Evolutionary conservation across 2,888 invertebrate species (phyloP).

Genomic region (Ptychoptera contaminata): DNA sequence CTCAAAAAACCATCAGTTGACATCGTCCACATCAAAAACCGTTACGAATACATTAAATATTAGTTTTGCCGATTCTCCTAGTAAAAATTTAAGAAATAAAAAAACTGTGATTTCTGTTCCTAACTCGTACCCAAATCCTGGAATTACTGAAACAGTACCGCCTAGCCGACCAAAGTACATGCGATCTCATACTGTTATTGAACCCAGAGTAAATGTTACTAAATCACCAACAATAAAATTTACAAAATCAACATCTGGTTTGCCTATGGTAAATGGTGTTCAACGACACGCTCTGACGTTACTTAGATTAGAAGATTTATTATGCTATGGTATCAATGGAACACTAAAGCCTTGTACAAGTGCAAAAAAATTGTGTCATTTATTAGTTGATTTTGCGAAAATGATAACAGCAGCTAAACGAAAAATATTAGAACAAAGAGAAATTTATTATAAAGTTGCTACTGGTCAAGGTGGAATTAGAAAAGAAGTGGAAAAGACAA

Average conservation of each 20-base stretch:
- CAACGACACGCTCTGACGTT: conserved; percentile 61
- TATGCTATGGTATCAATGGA: conserved; percentile 49
- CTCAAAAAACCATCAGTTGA: too few relatives aligned
- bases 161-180: conserved; percentile 30
- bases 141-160: conserved; percentile 9
- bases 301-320: conserved; percentile 56
- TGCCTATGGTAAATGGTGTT: conserved; percentile 54
- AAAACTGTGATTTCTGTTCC: conserved; percentile 7
- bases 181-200: conserved; percentile 31
- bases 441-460: conserved; percentile 48
- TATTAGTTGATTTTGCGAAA: conserved; percentile 61
- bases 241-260: conserved; percentile 34
- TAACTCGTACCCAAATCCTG: conserved; percentile 10
- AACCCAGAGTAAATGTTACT: conserved; percentile 20
- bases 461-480: conserved; percentile 35
- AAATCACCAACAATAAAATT: conserved; percentile 19
- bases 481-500: conserved; percentile 38
- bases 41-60: not conserved
- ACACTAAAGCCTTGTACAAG: conserved; percentile 43
- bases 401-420: conserved; percentile 68
- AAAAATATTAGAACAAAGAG: conserved; percentile 65
- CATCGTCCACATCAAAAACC: not conserved
- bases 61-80: conserved; percentile 9
- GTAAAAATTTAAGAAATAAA: conserved; percentile 19
- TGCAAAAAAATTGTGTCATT: conserved; percentile 51